Evolutionary conservation across 2,888 invertebrate genomes (phyloP).

Genomic region (Adelognathus sp.): DNA sequence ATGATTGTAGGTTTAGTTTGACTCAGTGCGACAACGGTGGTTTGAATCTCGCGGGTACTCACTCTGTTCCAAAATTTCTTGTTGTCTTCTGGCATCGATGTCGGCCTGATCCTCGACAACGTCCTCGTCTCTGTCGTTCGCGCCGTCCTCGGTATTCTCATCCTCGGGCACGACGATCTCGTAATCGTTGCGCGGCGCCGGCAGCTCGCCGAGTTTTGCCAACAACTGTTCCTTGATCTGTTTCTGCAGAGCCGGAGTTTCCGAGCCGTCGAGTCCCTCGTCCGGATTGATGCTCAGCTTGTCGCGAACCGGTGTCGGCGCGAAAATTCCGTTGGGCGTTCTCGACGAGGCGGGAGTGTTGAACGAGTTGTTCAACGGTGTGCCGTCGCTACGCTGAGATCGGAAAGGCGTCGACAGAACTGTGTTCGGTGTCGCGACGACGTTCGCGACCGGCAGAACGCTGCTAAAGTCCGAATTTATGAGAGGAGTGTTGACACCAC

Average conservation of each 20-base stretch:
- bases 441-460: conserved; percentile 88
- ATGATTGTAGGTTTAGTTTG: too few relatives aligned
- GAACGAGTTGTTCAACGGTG: conserved; percentile 76
- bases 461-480: conserved; percentile 94
- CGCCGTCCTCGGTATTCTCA: conserved; percentile 83
- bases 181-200: conserved; percentile 97
- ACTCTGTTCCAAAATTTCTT: conserved; percentile 87
- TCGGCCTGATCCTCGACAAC: conserved; percentile 93
- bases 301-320: conserved; percentile 91
- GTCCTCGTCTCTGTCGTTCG: conserved; percentile 67
- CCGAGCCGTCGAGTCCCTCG: conserved; percentile 87
- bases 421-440: conserved; percentile 93
- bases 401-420: conserved; percentile 94
- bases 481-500: conserved; percentile 97
- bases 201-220: conserved; percentile 90
- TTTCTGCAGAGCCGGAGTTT: conserved; percentile 88
- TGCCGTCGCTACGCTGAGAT: conserved; percentile 86
- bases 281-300: conserved; percentile 97
- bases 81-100: conserved; percentile 87
- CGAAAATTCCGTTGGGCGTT: conserved; percentile 83
- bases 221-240: conserved; percentile 89
- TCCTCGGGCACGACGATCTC: conserved; percentile 98
- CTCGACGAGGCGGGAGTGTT: conserved; percentile 84
- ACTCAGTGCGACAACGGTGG: too few relatives aligned
- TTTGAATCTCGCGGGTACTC: conserved; percentile 63